Conservation (phyloP, 2,113 vertebrate genomes). For the Tragelaphus imberbis region DNA sequence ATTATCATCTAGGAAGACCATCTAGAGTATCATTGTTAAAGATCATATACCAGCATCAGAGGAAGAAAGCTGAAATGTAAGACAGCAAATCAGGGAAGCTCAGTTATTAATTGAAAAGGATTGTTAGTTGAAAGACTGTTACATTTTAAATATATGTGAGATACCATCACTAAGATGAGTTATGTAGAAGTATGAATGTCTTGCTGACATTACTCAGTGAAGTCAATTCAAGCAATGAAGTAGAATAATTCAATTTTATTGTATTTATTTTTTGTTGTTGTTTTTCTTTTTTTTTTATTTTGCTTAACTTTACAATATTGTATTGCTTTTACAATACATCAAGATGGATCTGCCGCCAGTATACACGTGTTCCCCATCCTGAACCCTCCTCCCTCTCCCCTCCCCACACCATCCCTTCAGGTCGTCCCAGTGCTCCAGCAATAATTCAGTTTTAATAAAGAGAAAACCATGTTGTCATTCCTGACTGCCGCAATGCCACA, state of each 20-base stretch:
- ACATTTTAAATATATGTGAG: neutral
- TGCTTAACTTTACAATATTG: too few species aligned
- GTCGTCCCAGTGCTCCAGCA: too few species aligned
- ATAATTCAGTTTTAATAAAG: neutral
- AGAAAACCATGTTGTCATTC: neutral
- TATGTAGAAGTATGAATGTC: neutral
- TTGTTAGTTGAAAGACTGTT: neutral
- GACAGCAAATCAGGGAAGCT: neutral
- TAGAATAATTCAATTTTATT: neutral
- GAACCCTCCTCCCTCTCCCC: too few species aligned
- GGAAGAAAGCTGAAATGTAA: neutral
- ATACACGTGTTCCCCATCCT: too few species aligned
- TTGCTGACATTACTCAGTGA: neutral
- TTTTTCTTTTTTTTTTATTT: too few species aligned
- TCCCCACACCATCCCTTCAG: too few species aligned
- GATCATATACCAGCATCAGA: neutral
- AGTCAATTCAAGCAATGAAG: neutral
- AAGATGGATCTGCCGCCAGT: too few species aligned
- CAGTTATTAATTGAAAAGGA: neutral
- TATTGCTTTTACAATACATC: too few species aligned
- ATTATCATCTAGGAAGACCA: neutral
- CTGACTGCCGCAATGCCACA: neutral
- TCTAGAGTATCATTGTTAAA: neutral
- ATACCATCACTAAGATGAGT: neutral
- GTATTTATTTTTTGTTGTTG: too few species aligned